Evolutionary conservation across 2,797 vertebrate species (phyloP).

Genomic region (Centroberyx gerrardi): DNA sequence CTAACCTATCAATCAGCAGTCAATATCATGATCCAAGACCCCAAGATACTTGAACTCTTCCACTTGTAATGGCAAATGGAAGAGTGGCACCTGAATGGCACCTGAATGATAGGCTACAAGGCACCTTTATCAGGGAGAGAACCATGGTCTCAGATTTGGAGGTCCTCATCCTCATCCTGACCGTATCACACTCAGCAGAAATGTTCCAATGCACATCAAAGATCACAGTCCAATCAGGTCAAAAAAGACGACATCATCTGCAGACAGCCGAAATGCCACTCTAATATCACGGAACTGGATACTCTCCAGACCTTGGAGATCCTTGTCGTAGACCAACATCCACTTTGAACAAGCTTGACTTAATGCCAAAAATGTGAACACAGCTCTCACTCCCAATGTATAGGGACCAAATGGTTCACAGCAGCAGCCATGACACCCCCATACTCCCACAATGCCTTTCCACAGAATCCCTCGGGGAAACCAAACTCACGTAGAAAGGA

Average conservation of each 20-base stretch:
- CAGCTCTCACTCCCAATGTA: conserved; percentile 20
- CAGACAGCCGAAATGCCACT: conserved; percentile 1
- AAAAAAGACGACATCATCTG: no score
- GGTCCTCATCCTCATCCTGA: background rate
- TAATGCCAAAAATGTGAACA: conserved; percentile 21
- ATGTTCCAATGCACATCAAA: conserved; percentile 1
- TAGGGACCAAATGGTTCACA: conserved; percentile 33
- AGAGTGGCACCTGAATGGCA: background rate
- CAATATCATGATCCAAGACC: conserved; percentile 6
- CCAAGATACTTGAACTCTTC: background rate
- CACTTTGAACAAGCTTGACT: conserved; percentile 35
- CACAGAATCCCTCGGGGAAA: conserved; percentile 6
- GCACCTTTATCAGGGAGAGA: background rate
- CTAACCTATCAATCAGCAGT: background rate
- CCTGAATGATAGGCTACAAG: no score
- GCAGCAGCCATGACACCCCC: conserved; percentile 5
- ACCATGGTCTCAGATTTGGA: background rate
- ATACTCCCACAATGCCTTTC: background rate
- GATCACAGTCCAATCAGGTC: conserved; percentile 5
- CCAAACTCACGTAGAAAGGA: background rate
- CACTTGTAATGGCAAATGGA: background rate
- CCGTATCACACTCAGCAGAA: background rate
- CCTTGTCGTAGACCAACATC: conserved; percentile 17
- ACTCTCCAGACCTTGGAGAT: conserved; percentile 7
- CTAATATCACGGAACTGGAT: no score